These are phyloP conservation scores for Drosophila mauritiana DNA, from an alignment of 1,140 invertebrate species.

Conservation along the genomic window DNA sequence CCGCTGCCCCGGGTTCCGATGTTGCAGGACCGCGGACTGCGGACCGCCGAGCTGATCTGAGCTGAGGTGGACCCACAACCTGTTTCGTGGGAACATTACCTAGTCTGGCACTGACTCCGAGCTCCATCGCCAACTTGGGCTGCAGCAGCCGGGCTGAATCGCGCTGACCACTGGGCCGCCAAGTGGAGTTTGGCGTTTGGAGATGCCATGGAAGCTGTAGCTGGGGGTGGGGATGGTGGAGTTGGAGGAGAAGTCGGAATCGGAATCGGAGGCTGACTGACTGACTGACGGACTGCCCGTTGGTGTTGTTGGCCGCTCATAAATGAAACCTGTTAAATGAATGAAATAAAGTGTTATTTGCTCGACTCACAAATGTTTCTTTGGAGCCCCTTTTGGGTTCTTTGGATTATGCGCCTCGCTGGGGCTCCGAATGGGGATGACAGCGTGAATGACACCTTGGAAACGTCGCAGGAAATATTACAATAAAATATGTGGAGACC, in stretches of 20 bases:
- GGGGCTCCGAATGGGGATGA: slow-evolving; percentile 13
- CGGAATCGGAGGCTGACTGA: slow-evolving; percentile 32
- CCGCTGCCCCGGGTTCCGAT: slow-evolving; percentile 13
- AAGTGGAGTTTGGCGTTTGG: slow-evolving; percentile 15
- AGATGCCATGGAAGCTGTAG: slow-evolving; percentile 2
- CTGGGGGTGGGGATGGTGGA: slow-evolving; percentile 3
- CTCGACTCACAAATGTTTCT: slow-evolving; percentile 81
- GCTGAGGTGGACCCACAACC: slow-evolving; percentile 66
- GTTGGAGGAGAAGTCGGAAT: slow-evolving; percentile 11
- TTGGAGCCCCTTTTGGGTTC: slow-evolving; percentile 58
- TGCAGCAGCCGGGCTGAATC: slow-evolving; percentile 26
- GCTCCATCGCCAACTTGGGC: slow-evolving; percentile 52
- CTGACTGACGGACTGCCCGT: slow-evolving; percentile 38
- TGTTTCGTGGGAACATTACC: slow-evolving; percentile 85
- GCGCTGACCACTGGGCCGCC: slow-evolving; percentile 60
- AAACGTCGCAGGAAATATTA: slow-evolving; percentile 12
- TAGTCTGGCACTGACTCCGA: slow-evolving; percentile 72
- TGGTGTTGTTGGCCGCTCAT: slow-evolving; percentile 65
- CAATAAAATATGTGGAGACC: not conserved
- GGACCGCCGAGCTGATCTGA: not conserved
- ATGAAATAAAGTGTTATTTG: slow-evolving; percentile 84
- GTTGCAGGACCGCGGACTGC: slow-evolving; percentile 33
- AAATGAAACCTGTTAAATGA: slow-evolving; percentile 84
- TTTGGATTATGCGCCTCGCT: slow-evolving; percentile 48
- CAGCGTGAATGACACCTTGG: slow-evolving; percentile 24